Percentiles rank a stretch among this genome's conserved stretches.
Evolutionary conservation across 2,797 vertebrate species (phyloP).

Genomic region (Lacerta bilineata): DNA sequence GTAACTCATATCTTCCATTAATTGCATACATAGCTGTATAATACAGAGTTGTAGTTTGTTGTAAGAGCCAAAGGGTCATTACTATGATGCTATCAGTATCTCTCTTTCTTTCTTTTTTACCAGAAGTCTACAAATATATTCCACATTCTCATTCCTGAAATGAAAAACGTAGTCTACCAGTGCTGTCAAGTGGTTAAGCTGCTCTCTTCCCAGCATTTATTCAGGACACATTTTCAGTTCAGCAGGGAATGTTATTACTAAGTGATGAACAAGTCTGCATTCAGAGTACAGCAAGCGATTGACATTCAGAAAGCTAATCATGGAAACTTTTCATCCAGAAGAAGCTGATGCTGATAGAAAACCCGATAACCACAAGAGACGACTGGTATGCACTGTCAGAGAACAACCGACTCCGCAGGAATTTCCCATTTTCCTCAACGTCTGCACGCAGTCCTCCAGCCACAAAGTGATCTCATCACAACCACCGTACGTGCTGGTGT

Average conservation of each 20-base stretch:
- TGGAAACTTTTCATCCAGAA: constrained; percentile 66
- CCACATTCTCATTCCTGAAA: constrained; percentile 54
- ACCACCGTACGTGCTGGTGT: no score
- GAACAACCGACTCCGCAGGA: no score
- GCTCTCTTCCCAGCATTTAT: constrained; percentile 47
- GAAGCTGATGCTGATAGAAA: constrained; percentile 61
- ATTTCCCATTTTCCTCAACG: no score
- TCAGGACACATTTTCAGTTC: constrained; percentile 57
- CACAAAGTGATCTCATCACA: no score
- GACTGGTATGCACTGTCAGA: constrained; percentile 38
- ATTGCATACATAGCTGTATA: constrained; percentile 49
- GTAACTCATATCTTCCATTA: constrained; percentile 54
- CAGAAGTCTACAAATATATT: constrained; percentile 49
- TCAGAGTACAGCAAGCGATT: constrained; percentile 1
- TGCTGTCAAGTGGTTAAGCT: constrained; percentile 58
- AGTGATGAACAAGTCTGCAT: constrained; percentile 70
- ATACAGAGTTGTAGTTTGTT: constrained; percentile 50
- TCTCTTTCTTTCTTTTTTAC: constrained; percentile 36
- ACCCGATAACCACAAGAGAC: constrained; percentile 45
- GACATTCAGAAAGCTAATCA: constrained; percentile 67
- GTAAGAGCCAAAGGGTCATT: constrained; percentile 62
- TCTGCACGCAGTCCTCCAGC: no score
- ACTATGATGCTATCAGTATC: constrained; percentile 36
- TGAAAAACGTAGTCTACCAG: constrained; percentile 50
- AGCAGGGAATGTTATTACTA: constrained; percentile 59